Percentiles rank a stretch among this genome's conserved stretches.
Evolutionary conservation across 2,797 vertebrate genomes (phyloP).

Genomic region (Phataginus tetradactyla): DNA sequence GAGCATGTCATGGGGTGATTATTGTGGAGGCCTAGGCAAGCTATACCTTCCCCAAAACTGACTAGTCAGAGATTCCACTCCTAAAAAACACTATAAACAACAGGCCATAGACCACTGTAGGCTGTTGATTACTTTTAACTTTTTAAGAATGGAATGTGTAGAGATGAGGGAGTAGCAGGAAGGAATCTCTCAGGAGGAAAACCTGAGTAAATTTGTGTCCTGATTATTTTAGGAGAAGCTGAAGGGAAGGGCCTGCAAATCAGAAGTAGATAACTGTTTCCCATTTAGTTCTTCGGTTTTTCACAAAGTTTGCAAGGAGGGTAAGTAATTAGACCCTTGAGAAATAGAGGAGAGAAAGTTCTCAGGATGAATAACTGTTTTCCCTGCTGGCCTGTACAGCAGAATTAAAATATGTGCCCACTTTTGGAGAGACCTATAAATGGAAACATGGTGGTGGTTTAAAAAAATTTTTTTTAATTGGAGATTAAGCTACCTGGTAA

Average conservation of each 20-base stretch:
- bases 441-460: not conserved
- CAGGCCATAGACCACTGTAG: not conserved
- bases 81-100: not conserved
- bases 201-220: not conserved
- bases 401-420: not conserved
- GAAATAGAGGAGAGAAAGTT: conserved; percentile 53
- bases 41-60: no score
- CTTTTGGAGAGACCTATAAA: not conserved
- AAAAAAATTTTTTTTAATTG: not conserved
- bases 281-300: conserved; percentile 46
- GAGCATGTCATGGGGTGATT: not conserved
- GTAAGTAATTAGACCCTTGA: conserved; percentile 66
- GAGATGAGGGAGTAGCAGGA: not conserved
- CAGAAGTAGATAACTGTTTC: conserved; percentile 69
- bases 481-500: not conserved
- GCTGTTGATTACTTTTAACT: not conserved
- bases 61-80: not conserved
- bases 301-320: conserved; percentile 59
- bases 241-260: not conserved
- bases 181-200: not conserved
- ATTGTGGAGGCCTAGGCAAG: not conserved
- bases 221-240: conserved; percentile 45
- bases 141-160: not conserved
- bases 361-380: not conserved
- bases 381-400: not conserved